Percentiles rank a stretch among this genome's conserved stretches.
Conservation (phyloP, 2,797 vertebrate genomes). For the Pelodytes ibericus region DNA sequence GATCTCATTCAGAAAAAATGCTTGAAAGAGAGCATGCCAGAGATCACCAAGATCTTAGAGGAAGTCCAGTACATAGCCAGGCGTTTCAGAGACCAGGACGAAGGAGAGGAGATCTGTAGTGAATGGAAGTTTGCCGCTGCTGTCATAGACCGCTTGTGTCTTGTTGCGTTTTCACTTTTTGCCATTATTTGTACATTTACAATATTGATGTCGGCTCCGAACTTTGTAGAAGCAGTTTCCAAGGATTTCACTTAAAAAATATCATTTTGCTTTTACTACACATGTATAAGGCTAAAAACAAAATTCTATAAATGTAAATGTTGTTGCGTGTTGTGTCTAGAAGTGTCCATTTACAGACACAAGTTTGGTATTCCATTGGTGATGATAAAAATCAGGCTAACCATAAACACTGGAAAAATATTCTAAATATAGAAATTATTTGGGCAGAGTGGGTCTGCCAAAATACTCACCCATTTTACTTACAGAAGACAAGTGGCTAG, state of each 20-base stretch:
- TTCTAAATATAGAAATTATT: too few relatives aligned
- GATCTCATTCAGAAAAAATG: constrained; percentile 70
- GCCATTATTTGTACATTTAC: constrained; percentile 91
- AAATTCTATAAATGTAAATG: constrained; percentile 11
- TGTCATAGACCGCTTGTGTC: constrained; percentile 88
- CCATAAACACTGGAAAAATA: too few relatives aligned
- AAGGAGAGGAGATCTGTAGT: constrained; percentile 84
- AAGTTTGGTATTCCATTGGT: background rate
- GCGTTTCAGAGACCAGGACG: constrained; percentile 85
- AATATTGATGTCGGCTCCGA: constrained; percentile 91
- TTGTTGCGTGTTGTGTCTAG: constrained; percentile 33
- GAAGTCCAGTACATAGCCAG: constrained; percentile 88
- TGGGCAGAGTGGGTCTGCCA: too few relatives aligned
- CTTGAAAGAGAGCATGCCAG: constrained; percentile 73
- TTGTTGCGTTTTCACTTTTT: constrained; percentile 90
- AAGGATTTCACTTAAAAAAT: constrained; percentile 83
- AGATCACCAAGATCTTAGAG: constrained; percentile 82
- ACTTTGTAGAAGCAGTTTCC: constrained; percentile 90
- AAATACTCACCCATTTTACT: too few relatives aligned
- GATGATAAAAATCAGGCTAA: too few relatives aligned
- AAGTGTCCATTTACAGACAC: constrained; percentile 21
- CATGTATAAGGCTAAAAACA: background rate
- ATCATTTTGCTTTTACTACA: background rate
- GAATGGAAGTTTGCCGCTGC: constrained; percentile 95
- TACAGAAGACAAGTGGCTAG: too few relatives aligned